Percentiles rank a stretch among this genome's conserved stretches.
Conservation (phyloP, 2,113 vertebrate genomes). For the Rhea pennata region DNA sequence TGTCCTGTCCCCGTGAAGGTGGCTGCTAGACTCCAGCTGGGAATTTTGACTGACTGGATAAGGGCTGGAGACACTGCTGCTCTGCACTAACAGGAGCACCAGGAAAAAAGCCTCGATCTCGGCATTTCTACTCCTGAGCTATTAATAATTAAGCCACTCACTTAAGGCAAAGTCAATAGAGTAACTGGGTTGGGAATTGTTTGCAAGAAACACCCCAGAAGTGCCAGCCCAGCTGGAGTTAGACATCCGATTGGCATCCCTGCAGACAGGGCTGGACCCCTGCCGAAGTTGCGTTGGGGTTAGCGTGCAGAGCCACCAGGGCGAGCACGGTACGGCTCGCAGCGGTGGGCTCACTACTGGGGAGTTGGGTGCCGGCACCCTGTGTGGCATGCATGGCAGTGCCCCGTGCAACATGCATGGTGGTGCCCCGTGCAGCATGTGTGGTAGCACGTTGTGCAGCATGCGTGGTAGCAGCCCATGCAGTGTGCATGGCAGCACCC, state of each 20-base stretch:
- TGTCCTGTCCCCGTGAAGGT: neutral
- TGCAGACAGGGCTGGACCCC: accelerated
- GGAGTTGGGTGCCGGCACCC: no score
- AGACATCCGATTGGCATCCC: neutral
- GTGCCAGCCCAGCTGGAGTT: neutral
- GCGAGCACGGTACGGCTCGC: no score
- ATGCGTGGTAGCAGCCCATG: no score
- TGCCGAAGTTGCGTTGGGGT: no score
- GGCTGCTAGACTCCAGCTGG: accelerated
- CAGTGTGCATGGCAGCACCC: no score
- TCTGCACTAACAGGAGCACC: neutral
- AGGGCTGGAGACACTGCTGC: accelerated
- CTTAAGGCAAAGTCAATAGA: conserved; percentile 54
- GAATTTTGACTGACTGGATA: accelerated
- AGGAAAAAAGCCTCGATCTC: accelerated
- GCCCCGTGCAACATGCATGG: no score
- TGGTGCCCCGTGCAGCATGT: no score
- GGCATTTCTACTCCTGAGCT: neutral
- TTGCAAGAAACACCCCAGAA: neutral
- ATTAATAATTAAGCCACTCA: conserved; percentile 68
- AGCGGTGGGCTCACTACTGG: no score
- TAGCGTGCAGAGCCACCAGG: no score
- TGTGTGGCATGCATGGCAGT: no score
- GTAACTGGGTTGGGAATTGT: neutral
- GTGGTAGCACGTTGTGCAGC: no score